These are phyloP conservation scores for Helicoverpa assulta DNA, from an alignment of 2,888 invertebrate species.

Conservation along the genomic window DNA sequence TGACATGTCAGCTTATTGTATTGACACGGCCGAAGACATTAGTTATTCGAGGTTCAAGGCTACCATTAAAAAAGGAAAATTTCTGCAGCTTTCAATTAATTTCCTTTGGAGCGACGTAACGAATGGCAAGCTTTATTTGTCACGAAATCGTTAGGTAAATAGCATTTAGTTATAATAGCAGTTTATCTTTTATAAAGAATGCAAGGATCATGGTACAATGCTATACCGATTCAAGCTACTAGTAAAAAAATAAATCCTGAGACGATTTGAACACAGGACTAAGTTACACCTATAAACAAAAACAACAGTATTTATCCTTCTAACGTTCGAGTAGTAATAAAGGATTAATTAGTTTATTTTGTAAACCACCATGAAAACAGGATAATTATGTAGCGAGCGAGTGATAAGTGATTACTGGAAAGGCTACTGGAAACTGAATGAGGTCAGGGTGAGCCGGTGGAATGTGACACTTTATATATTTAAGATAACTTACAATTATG, in stretches of 20 bases:
- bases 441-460: constrained; percentile 54
- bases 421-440: constrained; percentile 52
- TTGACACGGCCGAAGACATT: constrained; percentile 55
- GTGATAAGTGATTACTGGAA: constrained; percentile 46
- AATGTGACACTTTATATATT: constrained; percentile 46
- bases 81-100: constrained; percentile 60
- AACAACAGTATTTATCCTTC: neutral
- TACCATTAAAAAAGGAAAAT: constrained; percentile 43
- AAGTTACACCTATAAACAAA: neutral
- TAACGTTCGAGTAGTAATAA: neutral
- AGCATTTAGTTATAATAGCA: constrained; percentile 18
- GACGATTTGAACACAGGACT: neutral
- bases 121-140: constrained; percentile 54
- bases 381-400: constrained; percentile 11
- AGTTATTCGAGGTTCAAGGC: constrained; percentile 64
- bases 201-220: neutral
- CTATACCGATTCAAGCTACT: neutral
- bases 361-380: constrained; percentile 11
- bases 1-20: constrained; percentile 61
- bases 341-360: constrained; percentile 10
- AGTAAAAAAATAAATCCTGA: neutral
- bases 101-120: constrained; percentile 51
- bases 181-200: constrained; percentile 1
- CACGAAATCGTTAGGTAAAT: constrained; percentile 53
- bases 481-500: constrained; percentile 47